Conservation (phyloP, 2,888 invertebrate species). For the Oithona nana region DNA sequence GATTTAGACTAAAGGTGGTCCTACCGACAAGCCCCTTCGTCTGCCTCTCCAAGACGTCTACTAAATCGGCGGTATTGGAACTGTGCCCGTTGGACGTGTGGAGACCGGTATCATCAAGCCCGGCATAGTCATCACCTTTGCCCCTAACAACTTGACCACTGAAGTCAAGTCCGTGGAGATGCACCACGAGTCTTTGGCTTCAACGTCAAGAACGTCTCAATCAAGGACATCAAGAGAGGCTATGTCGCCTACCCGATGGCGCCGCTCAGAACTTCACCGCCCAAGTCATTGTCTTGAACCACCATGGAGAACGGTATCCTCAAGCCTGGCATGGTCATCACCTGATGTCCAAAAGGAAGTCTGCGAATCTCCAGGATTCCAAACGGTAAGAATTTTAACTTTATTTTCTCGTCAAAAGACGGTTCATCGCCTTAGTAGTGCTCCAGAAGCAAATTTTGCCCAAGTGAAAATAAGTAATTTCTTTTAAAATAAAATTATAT, state of each 20-base stretch:
- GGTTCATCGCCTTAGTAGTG: too few relatives aligned
- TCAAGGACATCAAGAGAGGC: slow-evolving; percentile 98
- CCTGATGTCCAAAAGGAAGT: too few relatives aligned
- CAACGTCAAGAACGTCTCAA: slow-evolving; percentile 99
- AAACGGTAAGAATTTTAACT: too few relatives aligned
- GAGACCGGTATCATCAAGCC: slow-evolving; percentile 95
- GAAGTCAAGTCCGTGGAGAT: slow-evolving; percentile 99
- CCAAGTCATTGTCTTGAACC: slow-evolving; percentile 97
- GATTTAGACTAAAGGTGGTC: slow-evolving; percentile 80
- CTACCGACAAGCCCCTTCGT: slow-evolving; percentile 86
- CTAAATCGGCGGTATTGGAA: slow-evolving; percentile 99
- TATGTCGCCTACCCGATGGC: slow-evolving; percentile 91
- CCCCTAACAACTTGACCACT: slow-evolving; percentile 88
- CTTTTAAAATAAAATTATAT: too few relatives aligned
- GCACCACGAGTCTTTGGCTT: slow-evolving; percentile 99
- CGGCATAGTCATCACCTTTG: slow-evolving; percentile 80
- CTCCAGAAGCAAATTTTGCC: too few relatives aligned
- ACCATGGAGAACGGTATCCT: slow-evolving; percentile 98
- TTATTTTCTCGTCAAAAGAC: too few relatives aligned
- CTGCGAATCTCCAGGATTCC: too few relatives aligned
- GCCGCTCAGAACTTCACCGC: slow-evolving; percentile 85
- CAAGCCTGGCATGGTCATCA: too few relatives aligned
- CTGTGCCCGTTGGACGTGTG: slow-evolving; percentile 98
- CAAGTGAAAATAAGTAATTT: too few relatives aligned
- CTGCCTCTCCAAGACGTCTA: slow-evolving; percentile 72